Base-by-base conservation (phyloP, 2,113 vertebrate species). In the Cnemophilus loriae region DNA sequence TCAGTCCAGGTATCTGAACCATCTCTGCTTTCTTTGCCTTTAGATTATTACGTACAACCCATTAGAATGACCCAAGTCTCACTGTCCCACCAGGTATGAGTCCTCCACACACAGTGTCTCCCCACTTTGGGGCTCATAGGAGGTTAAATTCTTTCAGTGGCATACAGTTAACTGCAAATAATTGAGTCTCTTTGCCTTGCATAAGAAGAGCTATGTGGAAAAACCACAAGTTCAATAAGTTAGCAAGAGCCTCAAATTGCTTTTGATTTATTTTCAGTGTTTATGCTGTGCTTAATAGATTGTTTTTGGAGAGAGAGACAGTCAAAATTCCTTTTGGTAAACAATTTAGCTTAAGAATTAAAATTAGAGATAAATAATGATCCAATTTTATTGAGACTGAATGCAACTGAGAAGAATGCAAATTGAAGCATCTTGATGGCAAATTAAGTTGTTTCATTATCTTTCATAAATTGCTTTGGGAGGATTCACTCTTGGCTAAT, bases 221-320 rank as follows among this genome's bases (percentile, higher is more conserved):
- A 84, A 88, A 67, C n/a, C 71, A 67, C n/a, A 74, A 91, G 90
- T 95, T 96, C 92, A 93, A 15, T 94, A 96, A 96, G 90, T 94
- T 94, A 96, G 75, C 71, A 92, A 73, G 46, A 91, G 16, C 50
- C 47, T 92, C 87, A 84, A 84, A 96, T 97, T 94, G 84, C 65
- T 94, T 91, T 86, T 96, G 96, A 97, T 97, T 97, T 97, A 96
- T 93, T 97, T 94, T 94, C 63, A 65, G 41, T 95, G 84, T 96
- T 97, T 95, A 95, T 0, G 13, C 55, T 88, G 59, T 68, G 37
- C 84, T 91, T 97, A 97, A 97, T 95, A 97, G 88, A 90, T 95
- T 89, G 85, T 96, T 96, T 81, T n/a, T 95, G 70, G 68, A 95
- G 70, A 91, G 55, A 89, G 21, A 93, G 67, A 89, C 42, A 80